Conservation (phyloP, 2,113 vertebrate genomes). For the Pseudonaja textilis region DNA sequence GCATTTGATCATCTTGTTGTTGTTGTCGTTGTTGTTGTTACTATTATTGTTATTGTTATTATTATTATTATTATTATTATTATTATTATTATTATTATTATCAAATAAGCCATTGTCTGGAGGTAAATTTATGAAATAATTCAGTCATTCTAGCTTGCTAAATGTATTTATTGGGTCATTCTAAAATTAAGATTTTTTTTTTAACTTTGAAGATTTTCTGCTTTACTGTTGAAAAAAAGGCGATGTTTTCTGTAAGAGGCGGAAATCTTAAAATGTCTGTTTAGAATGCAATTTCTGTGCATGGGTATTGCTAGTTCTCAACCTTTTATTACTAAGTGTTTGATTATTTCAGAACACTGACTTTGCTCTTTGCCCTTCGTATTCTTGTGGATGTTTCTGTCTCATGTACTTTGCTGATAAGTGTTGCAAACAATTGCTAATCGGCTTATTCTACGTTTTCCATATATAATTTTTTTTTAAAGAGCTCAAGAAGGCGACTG, state of each 20-base stretch:
- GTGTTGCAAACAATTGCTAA: slow-evolving; percentile 63
- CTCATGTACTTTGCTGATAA: slow-evolving; percentile 57
- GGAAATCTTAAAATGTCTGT: slow-evolving; percentile 4
- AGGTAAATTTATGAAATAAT: not conserved
- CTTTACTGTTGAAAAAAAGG: slow-evolving; percentile 14
- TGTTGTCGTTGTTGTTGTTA: not conserved
- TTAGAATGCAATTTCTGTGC: slow-evolving; percentile 13
- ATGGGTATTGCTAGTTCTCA: not conserved
- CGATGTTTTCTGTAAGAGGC: slow-evolving; percentile 6
- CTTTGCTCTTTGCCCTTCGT: slow-evolving; percentile 2
- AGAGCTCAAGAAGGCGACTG: slow-evolving; percentile 61
- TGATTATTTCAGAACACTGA: slow-evolving; percentile 38
- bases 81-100: not conserved
- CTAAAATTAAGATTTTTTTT: not conserved
- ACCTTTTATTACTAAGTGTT: slow-evolving; percentile 34
- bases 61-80: not conserved
- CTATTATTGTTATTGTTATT: not conserved
- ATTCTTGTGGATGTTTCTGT: slow-evolving; percentile 41
- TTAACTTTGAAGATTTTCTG: not conserved
- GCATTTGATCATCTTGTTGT: not conserved
- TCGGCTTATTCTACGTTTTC: slow-evolving; percentile 60
- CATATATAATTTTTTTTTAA: slow-evolving; percentile 67
- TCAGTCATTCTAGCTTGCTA: not conserved
- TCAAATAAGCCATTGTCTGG: not conserved
- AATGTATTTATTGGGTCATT: not conserved